Percentiles rank a stretch among this genome's conserved stretches.
These are phyloP conservation scores for Steromphala cineraria DNA, from an alignment of 2,888 invertebrate genomes.

Conservation along the genomic window DNA sequence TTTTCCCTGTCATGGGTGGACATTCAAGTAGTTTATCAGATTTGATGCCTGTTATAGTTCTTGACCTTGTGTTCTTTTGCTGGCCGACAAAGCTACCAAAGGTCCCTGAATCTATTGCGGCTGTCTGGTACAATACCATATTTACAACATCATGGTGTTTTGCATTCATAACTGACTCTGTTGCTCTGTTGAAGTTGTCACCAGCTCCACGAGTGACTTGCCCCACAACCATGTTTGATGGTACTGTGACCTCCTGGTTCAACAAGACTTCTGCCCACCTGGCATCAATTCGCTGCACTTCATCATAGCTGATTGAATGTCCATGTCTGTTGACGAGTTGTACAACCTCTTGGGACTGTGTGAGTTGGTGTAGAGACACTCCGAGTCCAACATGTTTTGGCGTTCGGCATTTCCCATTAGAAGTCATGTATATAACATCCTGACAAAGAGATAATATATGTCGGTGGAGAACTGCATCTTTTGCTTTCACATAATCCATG, in stretches of 20 bases:
- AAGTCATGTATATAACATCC: slow-evolving; percentile 22
- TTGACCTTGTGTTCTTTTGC: not conserved
- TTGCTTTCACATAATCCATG: slow-evolving; percentile 12
- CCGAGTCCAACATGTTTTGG: slow-evolving; percentile 29
- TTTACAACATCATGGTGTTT: slow-evolving; percentile 22
- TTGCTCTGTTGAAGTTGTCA: slow-evolving; percentile 27
- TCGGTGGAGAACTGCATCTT: slow-evolving; percentile 11
- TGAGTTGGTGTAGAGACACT: slow-evolving; percentile 24
- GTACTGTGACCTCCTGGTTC: not conserved
- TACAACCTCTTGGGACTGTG: slow-evolving; percentile 26
- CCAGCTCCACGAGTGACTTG: slow-evolving; percentile 10
- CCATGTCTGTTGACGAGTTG: slow-evolving; percentile 14
- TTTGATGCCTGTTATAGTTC: not conserved
- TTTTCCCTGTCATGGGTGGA: not conserved
- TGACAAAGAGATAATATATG: slow-evolving; percentile 25
- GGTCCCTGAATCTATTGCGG: not conserved
- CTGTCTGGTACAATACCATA: slow-evolving; percentile 32
- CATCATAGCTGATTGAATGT: slow-evolving; percentile 25
- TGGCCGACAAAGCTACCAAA: not conserved
- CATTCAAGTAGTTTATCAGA: not conserved
- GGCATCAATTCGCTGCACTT: slow-evolving; percentile 23
- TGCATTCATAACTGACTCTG: slow-evolving; percentile 13
- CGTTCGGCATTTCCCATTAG: slow-evolving; percentile 27
- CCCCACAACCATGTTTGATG: slow-evolving; percentile 22
- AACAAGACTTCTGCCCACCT: slow-evolving; percentile 16